Base-by-base conservation (phyloP, 2,113 vertebrate genomes). In the Bujurquina vittata region DNA sequence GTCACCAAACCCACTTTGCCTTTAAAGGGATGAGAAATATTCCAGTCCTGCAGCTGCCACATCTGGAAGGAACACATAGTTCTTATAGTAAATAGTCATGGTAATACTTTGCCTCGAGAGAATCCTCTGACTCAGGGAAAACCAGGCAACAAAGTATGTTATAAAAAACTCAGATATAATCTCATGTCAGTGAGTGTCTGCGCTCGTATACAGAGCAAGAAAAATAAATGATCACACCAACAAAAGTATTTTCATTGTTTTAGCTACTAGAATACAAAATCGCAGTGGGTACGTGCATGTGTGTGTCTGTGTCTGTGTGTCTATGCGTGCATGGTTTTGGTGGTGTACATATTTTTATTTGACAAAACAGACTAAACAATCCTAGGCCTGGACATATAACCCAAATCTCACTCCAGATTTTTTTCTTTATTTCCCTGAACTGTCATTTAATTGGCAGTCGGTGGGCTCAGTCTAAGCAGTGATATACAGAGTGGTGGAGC, bases 351-450 rank as follows among this genome's bases (percentile, higher is more conserved):
- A 93, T 91, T 94, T 96, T 95, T 95, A 88, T 93, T 87, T 94
- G 86, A 95, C 94, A 91, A 91, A 93, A 95, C 92, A 96, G 92
- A 95, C 93, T 96, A 95, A 96, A 94, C 94, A 90, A 90, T 84
- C 94, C 79, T 62, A 83, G 29, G 58, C 88, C 81, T 91, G 86
- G 89, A 93, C 79, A 61, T 84, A 79, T 86, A 62, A 94, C 88
- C 88, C 93, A 84, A 81, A 60, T 60, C 83, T 83, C 74, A 72
- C 88, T 84, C 14, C 87, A 63, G 80, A 86, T 83, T 80, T 77
- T 86, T 91, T 79, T 89, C 84, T 61, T 87, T 67, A 20, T 77
- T 18, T 59, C 69, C 73, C 54, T 55, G 56, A 84, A 79, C 81
- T 77, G 72, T 90, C 80, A 59, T 85, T 88, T 92, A 88, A 88